Percentiles rank a stretch among this genome's conserved stretches.
Evolutionary conservation across 1,140 invertebrate species (phyloP).

Genomic region (Penaeus chinensis): DNA sequence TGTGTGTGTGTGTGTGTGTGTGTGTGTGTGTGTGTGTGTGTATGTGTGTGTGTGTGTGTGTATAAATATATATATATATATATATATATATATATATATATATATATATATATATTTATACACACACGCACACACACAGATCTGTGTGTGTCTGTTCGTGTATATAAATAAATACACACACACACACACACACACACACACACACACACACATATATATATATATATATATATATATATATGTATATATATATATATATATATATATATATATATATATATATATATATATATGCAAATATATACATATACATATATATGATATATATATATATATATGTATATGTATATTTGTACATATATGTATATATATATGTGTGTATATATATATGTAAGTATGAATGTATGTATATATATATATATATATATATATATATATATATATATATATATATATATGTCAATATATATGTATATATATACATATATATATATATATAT

Average conservation of each 20-base stretch:
- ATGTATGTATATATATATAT: too few relatives aligned
- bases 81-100: slow-evolving; percentile 6
- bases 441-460: too few relatives aligned
- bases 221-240: slow-evolving; percentile 28
- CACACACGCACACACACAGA: not conserved
- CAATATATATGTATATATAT: too few relatives aligned
- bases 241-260: slow-evolving; percentile 26
- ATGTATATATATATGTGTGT: not conserved
- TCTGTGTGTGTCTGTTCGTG: not conserved
- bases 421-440: too few relatives aligned
- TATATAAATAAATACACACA: not conserved
- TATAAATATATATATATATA: slow-evolving; percentile 23
- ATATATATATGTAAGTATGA: too few relatives aligned
- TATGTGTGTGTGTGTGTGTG: slow-evolving; percentile 10
- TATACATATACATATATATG: too few relatives aligned
- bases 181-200: slow-evolving; percentile 2
- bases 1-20: not conserved
- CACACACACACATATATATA: slow-evolving; percentile 27
- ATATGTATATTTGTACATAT: slow-evolving; percentile 25
- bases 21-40: not conserved
- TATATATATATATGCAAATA: slow-evolving; percentile 19
- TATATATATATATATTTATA: not conserved
- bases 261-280: slow-evolving; percentile 26
- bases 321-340: not conserved
- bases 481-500: too few relatives aligned